Evolutionary conservation across 1,140 invertebrate species (phyloP), one percentile per base, ranked within the genome.

Genomic region (Yoshiicerus persimilis): DNA sequence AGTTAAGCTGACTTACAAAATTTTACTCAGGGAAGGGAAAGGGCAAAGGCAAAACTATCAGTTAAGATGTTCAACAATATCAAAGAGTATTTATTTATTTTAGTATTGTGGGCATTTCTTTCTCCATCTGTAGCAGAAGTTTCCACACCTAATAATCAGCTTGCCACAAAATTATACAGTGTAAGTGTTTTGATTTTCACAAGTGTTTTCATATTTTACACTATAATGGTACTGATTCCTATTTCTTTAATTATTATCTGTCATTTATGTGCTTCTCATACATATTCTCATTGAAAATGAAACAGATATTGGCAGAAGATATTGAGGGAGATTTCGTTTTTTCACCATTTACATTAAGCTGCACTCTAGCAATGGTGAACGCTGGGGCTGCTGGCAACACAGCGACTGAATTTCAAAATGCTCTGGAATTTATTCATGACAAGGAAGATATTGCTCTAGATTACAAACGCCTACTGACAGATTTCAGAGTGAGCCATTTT

Each of bases 321-420:
- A 66, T 32, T 30, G 47, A 88, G 0, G 88, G 64, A 6, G 56
- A 89, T 47, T 86, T 89, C 13, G 41, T 86, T 16, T 89, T 89
- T 64, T 87, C 70, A 38, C 88, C 88, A 64, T 87, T 87, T 27
- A 87, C 85, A 27, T 62, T 89, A 20, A 85, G 83, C 38, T 16
- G 77, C 9, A 56, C 30, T 0, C 20, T 89, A 20, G 86, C 86
- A 11, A 87, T 89, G 88, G 64, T 87, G 16, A 89, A 87, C 8
- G 80, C 86, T 47, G 88, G 88, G 39, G 88, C 88, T 1, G 30
- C 23, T 5, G 86, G 64, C 32, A 9, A 23, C 1, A 89, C 86
- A 8, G 86, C 88, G n/a, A 30, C 38, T 10, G 88, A 89, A 77
- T 87, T 89, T 77, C 16, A 86, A 56, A 56, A 30, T 27, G 75